Evolutionary conservation across 2,797 vertebrate genomes (phyloP), one percentile per base, ranked within the genome.

Genomic region (Neosilurus mollespiculum): DNA sequence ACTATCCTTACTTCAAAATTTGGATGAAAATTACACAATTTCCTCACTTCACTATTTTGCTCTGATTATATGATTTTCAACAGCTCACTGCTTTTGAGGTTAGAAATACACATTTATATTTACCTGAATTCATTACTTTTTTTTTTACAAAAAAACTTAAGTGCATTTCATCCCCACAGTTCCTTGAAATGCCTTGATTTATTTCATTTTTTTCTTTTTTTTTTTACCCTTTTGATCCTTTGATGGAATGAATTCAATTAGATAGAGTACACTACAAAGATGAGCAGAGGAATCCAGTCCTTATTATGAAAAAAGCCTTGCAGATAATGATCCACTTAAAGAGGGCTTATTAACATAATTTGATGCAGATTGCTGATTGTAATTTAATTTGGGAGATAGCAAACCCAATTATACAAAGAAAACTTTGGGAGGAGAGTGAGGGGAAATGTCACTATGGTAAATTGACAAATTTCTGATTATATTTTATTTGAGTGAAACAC

Each of bases 301-400:
- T 89, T 92, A 93, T 92, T 93, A 93, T 92, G 82, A 89, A 90
- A 90, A 88, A 81, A 78, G 90, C 90, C 92, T 94, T 92, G 91
- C 88, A 93, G 93, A 95, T 95, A 93, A 90, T 88, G 88, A 94
- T 95, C 93, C 92, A 88, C 92, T 87, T 93, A 89, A 92, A 93
- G 90, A 91, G 92, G 90, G 92, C 90, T 92, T 91, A 91, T 91
- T 89, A 93, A 92, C 93, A 93, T 90, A 92, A 92, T 92, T 91
- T 89, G 90, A 93, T 93, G 90, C 89, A 88, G 78, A 88, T 81
- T 91, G 91, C 89, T 92, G 92, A 94, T 94, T 91, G 90, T 84
- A 89, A 94, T 95, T 88, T 87, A 88, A 89, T 90, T 88, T 87
- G 69, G 65, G 64, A 87, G 84, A 89, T 84, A 87, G 82, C 43